Percentiles rank a stretch among this genome's conserved stretches.
phyloP scores from a whole-genome alignment of 2,888 invertebrate species.

The Amblyteles armatorius region DNA sequence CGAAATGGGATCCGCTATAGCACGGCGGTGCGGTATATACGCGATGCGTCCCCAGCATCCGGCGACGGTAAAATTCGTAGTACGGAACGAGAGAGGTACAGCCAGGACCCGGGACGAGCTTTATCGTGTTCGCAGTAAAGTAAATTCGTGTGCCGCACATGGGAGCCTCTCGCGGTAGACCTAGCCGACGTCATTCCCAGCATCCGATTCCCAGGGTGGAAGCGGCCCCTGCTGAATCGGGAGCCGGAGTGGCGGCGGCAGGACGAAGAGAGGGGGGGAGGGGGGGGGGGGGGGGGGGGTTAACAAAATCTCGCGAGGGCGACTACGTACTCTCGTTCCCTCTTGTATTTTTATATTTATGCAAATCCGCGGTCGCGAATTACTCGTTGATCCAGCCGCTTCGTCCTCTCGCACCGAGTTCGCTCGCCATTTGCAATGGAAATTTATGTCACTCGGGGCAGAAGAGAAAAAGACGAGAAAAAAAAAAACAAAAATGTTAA shows the following conservation, averaged over 20 bases:
- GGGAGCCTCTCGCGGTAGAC: slow-evolving; percentile 3
- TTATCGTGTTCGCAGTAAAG: slow-evolving; percentile 25
- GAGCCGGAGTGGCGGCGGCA: not conserved
- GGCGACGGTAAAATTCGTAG: slow-evolving; percentile 13
- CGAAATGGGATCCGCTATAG: slow-evolving; percentile 60
- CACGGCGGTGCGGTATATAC: slow-evolving; percentile 32
- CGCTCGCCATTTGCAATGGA: slow-evolving; percentile 64
- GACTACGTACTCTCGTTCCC: slow-evolving; percentile 12
- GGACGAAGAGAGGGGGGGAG: not conserved
- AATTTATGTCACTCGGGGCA: slow-evolving; percentile 52
- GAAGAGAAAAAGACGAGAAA: not conserved
- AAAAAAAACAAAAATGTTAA: slow-evolving; percentile 5
- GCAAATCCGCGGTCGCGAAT: slow-evolving; percentile 64
- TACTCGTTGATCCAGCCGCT: slow-evolving; percentile 56
- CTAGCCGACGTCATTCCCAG: slow-evolving; percentile 36
- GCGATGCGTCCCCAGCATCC: not conserved
- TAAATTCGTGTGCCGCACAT: slow-evolving; percentile 35
- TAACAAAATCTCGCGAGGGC: slow-evolving; percentile 43
- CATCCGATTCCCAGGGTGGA: slow-evolving; percentile 30
- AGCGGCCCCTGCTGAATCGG: not conserved
- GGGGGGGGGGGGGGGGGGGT: not conserved
- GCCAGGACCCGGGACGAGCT: not conserved
- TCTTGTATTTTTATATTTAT: slow-evolving; percentile 63
- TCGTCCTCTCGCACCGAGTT: slow-evolving; percentile 17
- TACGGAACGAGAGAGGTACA: not conserved